Evolutionary conservation across 2,888 invertebrate species (phyloP).

Genomic region (Oasisia sp.): DNA sequence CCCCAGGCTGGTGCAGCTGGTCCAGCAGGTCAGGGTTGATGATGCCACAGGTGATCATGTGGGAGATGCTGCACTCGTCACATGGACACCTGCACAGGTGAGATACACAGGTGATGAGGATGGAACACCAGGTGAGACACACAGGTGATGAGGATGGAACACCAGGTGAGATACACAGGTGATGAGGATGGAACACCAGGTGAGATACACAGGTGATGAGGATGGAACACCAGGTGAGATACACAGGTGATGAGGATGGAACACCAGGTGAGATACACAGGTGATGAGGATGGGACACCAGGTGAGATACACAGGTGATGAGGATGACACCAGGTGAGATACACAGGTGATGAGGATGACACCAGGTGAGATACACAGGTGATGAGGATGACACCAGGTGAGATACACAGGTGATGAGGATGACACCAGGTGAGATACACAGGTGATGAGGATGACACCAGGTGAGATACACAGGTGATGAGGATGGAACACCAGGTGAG

Average conservation of each 20-base stretch:
- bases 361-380: not conserved
- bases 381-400: too few relatives aligned
- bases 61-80: conserved; percentile 66
- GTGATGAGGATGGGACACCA: conserved; percentile 61
- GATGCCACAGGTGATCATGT: conserved; percentile 66
- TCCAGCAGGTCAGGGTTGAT: conserved; percentile 58
- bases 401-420: too few relatives aligned
- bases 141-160: too few relatives aligned
- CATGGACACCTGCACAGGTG: conserved; percentile 61
- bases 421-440: not conserved
- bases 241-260: too few relatives aligned
- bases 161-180: not conserved
- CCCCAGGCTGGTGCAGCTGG: conserved; percentile 39
- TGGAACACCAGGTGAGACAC: not conserved
- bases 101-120: too few relatives aligned
- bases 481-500: too few relatives aligned
- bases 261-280: not conserved
- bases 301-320: too few relatives aligned
- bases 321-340: not conserved
- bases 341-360: too few relatives aligned
- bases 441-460: too few relatives aligned
- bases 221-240: not conserved
- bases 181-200: too few relatives aligned
- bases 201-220: too few relatives aligned
- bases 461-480: too few relatives aligned